Base-by-base conservation (phyloP, 2,797 vertebrate genomes). In the Melanotaenia maccullochi region DNA sequence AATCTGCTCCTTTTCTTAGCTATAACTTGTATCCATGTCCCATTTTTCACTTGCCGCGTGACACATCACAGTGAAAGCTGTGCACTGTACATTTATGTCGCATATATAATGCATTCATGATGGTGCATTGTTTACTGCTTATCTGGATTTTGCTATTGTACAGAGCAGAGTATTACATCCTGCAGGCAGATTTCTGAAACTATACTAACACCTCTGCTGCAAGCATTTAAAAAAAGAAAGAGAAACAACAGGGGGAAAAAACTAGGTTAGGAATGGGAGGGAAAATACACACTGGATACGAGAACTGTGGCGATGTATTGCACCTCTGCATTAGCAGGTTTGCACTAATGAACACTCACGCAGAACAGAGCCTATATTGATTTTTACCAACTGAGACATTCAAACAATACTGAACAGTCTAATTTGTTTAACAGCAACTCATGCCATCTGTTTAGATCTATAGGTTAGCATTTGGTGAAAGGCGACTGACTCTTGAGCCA, bases 181-280 rank as follows among this genome's bases (percentile, higher is more conserved):
- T 76, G 81, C 75, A 87, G 90, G 72, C 77, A 85, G 75, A 91
- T 87, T 81, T 80, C 61, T 83, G 73, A 89, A 82, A 82, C 75
- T 82, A 72, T 77, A 86, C 83, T 60, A 76, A 65, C 49, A 75
- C 70, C 79, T 68, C 71, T 67, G 73, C 76, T 86, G 76, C 76
- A 71, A 82, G 76, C 73, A 75, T 59, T 73, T 66, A 54, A 25
- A 14, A 13, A 14, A 4, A n/a, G 9, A 25, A 28, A 9, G 5
- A 71, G 44, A 57, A 47, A 44, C 25, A n/a, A 32, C 30, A 8
- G 35, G 16, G 30, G 35, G 22, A 33, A 72, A 72, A 76, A 89
- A 91, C 60, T 92, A 88, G 83, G 90, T 91, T 90, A 92, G 84
- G 74, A 75, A 67, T 71, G 16, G 25, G 57, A 85, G 63, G 52